These are phyloP conservation scores for Chamaea fasciata DNA, from an alignment of 2,113 vertebrate species.

Conservation along the genomic window DNA sequence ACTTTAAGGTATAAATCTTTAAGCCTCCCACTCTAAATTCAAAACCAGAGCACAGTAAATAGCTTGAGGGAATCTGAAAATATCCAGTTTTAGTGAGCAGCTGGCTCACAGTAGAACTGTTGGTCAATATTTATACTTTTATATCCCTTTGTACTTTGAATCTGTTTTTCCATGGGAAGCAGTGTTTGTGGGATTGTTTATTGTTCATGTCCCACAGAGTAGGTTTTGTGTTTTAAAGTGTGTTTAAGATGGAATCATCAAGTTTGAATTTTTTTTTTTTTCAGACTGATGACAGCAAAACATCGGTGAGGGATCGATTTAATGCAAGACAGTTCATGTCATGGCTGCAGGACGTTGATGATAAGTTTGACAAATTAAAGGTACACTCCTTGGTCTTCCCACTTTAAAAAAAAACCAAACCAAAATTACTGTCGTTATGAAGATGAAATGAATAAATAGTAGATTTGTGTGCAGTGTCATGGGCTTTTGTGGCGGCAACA, in stretches of 20 bases:
- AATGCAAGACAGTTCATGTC: constrained; percentile 99
- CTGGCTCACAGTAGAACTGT: background rate
- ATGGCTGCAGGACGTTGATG: constrained; percentile 97
- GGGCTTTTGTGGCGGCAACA: background rate
- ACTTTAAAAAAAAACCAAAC: background rate
- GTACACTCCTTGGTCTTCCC: constrained; percentile 61
- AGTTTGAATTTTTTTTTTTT: background rate
- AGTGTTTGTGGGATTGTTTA: background rate
- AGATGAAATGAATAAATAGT: background rate
- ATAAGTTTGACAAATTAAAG: constrained; percentile 99
- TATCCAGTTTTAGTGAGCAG: background rate
- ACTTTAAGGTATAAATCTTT: background rate
- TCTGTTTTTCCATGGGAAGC: background rate
- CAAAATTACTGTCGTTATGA: background rate
- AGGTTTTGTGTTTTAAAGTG: background rate
- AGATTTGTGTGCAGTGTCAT: background rate
- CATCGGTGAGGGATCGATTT: constrained; percentile 94
- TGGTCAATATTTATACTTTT: background rate
- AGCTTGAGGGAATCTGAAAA: background rate
- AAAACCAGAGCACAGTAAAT: background rate
- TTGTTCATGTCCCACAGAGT: background rate
- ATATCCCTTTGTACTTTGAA: background rate
- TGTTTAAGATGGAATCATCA: background rate
- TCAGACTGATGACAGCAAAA: constrained; percentile 93
- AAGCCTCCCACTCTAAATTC: background rate